Base-by-base conservation (phyloP, 2,113 vertebrate species). In the Fregata magnificens region DNA sequence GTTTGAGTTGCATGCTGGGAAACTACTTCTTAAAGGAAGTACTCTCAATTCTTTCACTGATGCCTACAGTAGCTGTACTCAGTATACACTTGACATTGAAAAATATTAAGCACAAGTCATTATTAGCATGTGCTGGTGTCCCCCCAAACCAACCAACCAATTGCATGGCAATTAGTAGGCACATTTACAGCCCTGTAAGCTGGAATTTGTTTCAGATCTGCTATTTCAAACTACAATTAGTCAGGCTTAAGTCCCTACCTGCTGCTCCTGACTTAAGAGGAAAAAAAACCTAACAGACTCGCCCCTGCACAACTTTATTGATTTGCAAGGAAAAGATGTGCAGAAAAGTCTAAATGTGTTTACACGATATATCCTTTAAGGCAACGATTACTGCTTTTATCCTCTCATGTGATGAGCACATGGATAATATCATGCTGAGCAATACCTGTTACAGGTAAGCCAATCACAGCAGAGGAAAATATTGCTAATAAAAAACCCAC, bases 381-480 rank as follows among this genome's bases (percentile, higher is more conserved):
- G 63, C 25, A 74, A 62, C 0, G 0, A 53, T 19, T 81, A 44
- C 29, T 2, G 5, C 10, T 38, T 22, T 38, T 34, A 67, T 3
- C 32, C 32, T 49, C 67, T 73, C 74, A 18, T 56, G 32, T 9
- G 6, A 83, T 47, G 36, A 93, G 32, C 32, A 62, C 15, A 4
- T 24, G 20, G 71, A 31, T 32, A 74, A 36, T 14, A 72, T 25
- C 29, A 45, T 26, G 32, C 63, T 78, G 45, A 77, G 10, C 40
- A 73, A 29, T 53, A 66, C 7, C 28, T 47, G 9, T 20, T 62
- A 82, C 32, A 74, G 15, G 17, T n/a, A 62, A 71, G 28, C 9
- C 67, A 47, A 15, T 38, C 53, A 62, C 20, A 86, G 47, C 45
- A 74, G 49, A 77, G 6, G 40, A 90, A 93, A 94, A 70, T 13